These are phyloP conservation scores for Garra rufa DNA, from an alignment of 2,113 vertebrate species.

Conservation along the genomic window DNA sequence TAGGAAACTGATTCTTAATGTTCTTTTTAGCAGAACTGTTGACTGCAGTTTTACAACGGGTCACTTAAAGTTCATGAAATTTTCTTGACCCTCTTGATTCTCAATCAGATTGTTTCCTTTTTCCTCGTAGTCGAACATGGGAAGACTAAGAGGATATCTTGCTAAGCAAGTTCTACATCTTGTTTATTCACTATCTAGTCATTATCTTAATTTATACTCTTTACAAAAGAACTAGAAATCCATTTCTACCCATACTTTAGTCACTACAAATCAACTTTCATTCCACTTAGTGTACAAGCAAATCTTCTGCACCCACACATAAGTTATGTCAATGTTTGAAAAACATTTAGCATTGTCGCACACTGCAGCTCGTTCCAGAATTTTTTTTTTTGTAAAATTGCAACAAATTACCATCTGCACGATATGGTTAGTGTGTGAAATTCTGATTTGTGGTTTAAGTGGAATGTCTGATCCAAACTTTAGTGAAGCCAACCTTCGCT, in stretches of 20 bases:
- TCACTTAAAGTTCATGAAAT: neutral
- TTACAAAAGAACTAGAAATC: neutral
- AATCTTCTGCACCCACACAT: neutral
- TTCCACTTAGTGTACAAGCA: neutral
- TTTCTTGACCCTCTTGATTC: neutral
- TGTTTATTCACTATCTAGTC: neutral
- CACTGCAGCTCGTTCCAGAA: neutral
- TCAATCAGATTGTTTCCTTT: constrained; percentile 10
- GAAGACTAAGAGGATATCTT: neutral
- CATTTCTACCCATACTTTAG: neutral
- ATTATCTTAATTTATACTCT: neutral
- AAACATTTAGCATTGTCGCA: neutral
- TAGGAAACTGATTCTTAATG: neutral
- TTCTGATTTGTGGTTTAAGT: neutral
- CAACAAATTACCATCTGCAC: neutral
- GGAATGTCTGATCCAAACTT: neutral
- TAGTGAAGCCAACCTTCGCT: neutral
- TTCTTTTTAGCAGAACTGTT: neutral
- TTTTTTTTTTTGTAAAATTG: neutral
- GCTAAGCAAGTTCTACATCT: neutral
- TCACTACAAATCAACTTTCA: neutral
- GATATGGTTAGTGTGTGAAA: neutral
- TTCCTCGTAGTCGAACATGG: neutral
- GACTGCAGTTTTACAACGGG: neutral
- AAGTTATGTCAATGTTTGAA: neutral